Evolutionary conservation across 2,888 invertebrate genomes (phyloP).

Genomic region (Bruchidius siliquastri): DNA sequence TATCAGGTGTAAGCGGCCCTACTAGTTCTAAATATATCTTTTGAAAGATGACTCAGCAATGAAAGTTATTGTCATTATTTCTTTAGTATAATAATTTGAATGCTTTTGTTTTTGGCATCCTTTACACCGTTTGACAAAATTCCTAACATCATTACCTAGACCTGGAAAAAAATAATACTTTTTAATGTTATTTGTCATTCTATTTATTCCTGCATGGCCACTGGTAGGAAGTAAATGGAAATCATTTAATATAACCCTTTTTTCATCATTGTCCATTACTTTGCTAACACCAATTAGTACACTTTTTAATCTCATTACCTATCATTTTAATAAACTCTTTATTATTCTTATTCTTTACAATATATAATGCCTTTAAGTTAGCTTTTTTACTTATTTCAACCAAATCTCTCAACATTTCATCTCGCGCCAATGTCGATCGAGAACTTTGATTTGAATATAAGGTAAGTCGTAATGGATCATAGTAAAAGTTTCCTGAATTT

Average conservation of each 20-base stretch:
- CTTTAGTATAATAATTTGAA: constrained; percentile 11
- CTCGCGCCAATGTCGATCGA: not conserved
- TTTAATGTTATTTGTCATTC: constrained; percentile 18
- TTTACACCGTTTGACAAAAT: constrained; percentile 17
- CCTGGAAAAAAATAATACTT: constrained; percentile 17
- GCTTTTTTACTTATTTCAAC: not conserved
- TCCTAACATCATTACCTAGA: constrained; percentile 13
- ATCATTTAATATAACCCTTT: not conserved
- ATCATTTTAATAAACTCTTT: not conserved
- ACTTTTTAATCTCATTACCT: not conserved
- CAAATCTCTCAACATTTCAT: not conserved
- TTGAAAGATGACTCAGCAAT: constrained; percentile 18
- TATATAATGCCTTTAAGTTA: not conserved
- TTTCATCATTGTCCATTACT: not conserved
- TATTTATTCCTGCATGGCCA: not conserved
- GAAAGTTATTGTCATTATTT: constrained; percentile 18
- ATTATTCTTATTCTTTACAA: not conserved
- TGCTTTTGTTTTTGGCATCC: constrained; percentile 13
- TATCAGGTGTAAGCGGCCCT: not conserved
- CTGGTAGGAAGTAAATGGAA: not conserved
- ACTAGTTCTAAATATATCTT: constrained; percentile 17
- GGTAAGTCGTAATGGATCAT: not conserved
- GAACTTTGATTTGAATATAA: not conserved
- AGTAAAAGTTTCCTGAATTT: not conserved
- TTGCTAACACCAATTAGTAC: not conserved